Base-by-base conservation (phyloP, 2,113 vertebrate genomes). In the Poecilia latipinna region DNA sequence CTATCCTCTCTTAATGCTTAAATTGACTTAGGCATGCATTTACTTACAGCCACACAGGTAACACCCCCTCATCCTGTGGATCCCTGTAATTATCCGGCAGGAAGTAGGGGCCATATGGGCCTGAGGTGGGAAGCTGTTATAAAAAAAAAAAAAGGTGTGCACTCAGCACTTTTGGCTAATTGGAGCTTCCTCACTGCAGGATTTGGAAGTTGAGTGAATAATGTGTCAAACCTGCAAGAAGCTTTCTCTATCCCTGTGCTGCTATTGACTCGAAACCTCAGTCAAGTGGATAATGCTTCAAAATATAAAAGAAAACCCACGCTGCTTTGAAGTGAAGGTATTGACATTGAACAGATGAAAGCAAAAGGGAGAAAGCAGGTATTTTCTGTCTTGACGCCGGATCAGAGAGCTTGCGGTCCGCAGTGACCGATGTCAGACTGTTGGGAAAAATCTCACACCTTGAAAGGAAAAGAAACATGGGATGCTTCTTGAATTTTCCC, bases 151-250 rank as follows among this genome's bases (percentile, higher is more conserved):
- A 57, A 57, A 57, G 90, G 92, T 88, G 89, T 89, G 80, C 85
- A 82, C 91, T 93, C 92, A 92, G 91, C 90, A 86, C 75, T 88
- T 80, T 85, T 74, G 80, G 83, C 84, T 95, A 95, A 95, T 95
- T 95, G 92, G 91, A 86, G 91, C 72, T 77, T 84, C 51, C 85
- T 85, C 86, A 74, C 89, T 75, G 70, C 84, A 88, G 86, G 91
- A 93, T 93, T 91, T 91, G 86, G 85, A 89, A 86, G 90, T 86
- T 83, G 89, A 88, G 83, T 81, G 91, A 91, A 91, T 85, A 89
- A 91, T 90, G 83, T 81, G 86, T 89, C 81, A 90, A 90, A 85
- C 61, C 77, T 75, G 67, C 77, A 75, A 75, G 48, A 80, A 80
- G 54, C 60, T 68, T 68, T 78, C 77, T 70, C 44, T 65, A 75